phyloP scores from a whole-genome alignment of 1,140 invertebrate species.

The Cardiocondyla obscurior region DNA sequence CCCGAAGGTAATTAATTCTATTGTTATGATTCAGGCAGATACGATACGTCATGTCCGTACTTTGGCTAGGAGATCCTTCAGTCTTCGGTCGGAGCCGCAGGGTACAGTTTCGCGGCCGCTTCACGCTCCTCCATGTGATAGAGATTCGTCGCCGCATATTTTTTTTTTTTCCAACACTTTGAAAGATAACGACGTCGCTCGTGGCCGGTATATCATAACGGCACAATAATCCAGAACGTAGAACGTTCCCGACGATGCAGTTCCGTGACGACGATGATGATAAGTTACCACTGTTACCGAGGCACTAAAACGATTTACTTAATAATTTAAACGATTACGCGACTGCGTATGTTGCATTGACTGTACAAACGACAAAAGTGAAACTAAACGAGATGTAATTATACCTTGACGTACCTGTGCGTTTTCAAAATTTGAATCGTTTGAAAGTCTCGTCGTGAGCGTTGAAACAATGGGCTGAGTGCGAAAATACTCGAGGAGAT shows the following conservation, averaged over 20 bases:
- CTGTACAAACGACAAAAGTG: not conserved
- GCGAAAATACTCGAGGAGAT: not conserved
- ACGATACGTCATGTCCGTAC: slow-evolving; percentile 57
- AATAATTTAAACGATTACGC: not conserved
- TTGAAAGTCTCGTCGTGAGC: not conserved
- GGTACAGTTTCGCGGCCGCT: not conserved
- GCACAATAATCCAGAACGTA: too few species aligned
- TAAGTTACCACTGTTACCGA: not conserved
- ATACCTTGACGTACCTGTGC: slow-evolving; percentile 2
- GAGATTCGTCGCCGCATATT: not conserved
- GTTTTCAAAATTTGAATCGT: not conserved
- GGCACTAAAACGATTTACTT: not conserved
- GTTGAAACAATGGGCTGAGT: not conserved
- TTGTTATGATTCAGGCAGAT: slow-evolving; percentile 80
- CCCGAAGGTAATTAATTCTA: slow-evolving; percentile 81
- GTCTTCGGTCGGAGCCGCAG: slow-evolving; percentile 64
- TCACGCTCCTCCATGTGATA: not conserved
- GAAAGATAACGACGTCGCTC: not conserved
- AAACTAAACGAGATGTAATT: not conserved
- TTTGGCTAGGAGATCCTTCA: slow-evolving; percentile 65
- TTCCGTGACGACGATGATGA: not conserved
- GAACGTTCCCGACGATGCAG: not conserved
- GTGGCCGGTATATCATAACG: not conserved
- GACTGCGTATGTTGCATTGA: not conserved
- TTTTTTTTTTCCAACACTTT: not conserved